Evolutionary conservation across 1,140 invertebrate species (phyloP), one percentile per base, ranked within the genome.

Genomic region (Dryas iulia): DNA sequence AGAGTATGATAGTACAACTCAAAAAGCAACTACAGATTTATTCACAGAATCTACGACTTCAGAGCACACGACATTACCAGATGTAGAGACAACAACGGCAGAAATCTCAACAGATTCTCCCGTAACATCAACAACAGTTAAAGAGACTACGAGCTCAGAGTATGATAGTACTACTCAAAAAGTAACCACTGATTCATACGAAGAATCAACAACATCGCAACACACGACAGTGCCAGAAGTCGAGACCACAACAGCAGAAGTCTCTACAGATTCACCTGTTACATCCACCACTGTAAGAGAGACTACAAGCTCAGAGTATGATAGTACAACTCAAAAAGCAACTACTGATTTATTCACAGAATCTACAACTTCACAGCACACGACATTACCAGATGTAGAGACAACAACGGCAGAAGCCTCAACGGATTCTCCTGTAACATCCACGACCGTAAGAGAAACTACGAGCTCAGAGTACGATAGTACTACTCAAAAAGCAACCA

Each of bases 71-170:
- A n/a, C n/a, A n/a, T n/a, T 65, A 53, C 30, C 61, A 52, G 23
- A 35, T 3, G 26, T 8, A 23, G n/a, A n/a, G 18, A 28, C 66
- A 47, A 72, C 66, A 4, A 73, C 76, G 59, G 65, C 39, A 10
- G 12, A 31, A 1, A n/a, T 5, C 1, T 35, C 58, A 4, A 21
- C 64, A 5, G 61, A n/a, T 28, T 52, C n/a, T 18, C 39, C 39
- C 4, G 5, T 18, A 21, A 23, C 14, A 21, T 0, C 47, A 7
- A 52, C 47, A 14, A 52, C 47, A 3, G 6, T 14, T 8, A 18
- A 4, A 18, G 18, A 52, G 7, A 52, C 21, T 1, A 52, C 52
- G 18, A 24, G 7, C 10, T 10, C 52, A 23, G 18, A 8, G 2
- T 53, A 23, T 53, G 21, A 53, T 2, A 24, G 7, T 14, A 53